Evolutionary conservation across 2,113 vertebrate genomes (phyloP), one percentile per base, ranked within the genome.

Genomic region (Rhadina sibilatrix): DNA sequence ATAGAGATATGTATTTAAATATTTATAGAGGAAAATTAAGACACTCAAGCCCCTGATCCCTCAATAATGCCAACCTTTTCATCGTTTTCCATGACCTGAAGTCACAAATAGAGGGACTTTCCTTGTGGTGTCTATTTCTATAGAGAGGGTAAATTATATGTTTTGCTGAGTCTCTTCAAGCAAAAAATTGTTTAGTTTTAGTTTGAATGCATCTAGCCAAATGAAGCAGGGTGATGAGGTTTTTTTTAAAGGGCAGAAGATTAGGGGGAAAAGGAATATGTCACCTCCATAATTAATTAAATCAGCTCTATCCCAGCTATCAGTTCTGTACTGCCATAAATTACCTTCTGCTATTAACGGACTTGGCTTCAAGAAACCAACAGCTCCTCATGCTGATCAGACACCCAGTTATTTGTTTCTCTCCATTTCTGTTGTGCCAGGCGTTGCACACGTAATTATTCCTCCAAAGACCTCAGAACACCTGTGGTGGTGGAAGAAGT

Each of bases 131-230:
- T 16, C 74, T 37, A 15, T 71, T 78, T 91, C 42, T 54, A 18
- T 13, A 12, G 18, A 81, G 16, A 61, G 71, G 49, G 23, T 16
- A 49, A 49, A 68, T 4, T 0, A 8, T 3, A 9, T 0, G 3
- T 47, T 84, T 85, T 52, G 38, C 66, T 42, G 72, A 60, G 17
- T 9, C 28, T 56, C 63, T 75, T 66, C 6, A 18, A 70, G 21
- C 4, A 49, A 70, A 81, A 83, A 37, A 10, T 3, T 59, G 7
- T 53, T 63, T 14, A 9, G 38, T 64, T 81, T n/a, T 33, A n/a
- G 24, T 75, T 50, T 27, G 44, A 60, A 42, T 24, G 35, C 15
- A 53, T 2, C 10, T 13, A 57, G n/a, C 9, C 28, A 90, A 80
- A 60, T 12, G 17, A 49, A 83, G 37, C 40, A 57, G 35, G 50